Evolutionary conservation across 2,888 invertebrate genomes (phyloP).

Genomic region (Pachydiplax longipennis): DNA sequence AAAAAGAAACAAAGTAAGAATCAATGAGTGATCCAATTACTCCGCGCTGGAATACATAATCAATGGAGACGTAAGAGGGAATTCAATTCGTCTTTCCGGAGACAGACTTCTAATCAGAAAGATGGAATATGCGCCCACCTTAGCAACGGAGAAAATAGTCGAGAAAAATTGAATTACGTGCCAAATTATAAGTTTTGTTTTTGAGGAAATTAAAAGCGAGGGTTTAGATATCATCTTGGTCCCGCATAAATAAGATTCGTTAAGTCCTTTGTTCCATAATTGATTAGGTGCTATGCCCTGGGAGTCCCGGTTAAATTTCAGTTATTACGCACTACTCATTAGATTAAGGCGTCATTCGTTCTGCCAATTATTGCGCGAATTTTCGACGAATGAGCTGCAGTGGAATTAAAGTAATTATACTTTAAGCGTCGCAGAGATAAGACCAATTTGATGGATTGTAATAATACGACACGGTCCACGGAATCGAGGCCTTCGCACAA

Average conservation of each 20-base stretch:
- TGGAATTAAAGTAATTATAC: not conserved
- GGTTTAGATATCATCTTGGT: not conserved
- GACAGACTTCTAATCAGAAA: not conserved
- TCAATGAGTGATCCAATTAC: too few species aligned
- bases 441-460: not conserved
- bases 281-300: not conserved
- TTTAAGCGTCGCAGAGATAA: not conserved
- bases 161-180: not conserved
- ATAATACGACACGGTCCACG: not conserved
- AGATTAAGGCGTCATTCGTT: not conserved
- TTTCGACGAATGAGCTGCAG: not conserved
- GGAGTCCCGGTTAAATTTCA: not conserved
- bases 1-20: too few species aligned
- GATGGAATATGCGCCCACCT: not conserved
- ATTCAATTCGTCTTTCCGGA: not conserved
- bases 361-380: not conserved
- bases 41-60: too few species aligned
- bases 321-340: not conserved
- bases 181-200: not conserved
- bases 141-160: not conserved
- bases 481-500: not conserved
- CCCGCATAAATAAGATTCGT: not conserved
- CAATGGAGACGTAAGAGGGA: not conserved
- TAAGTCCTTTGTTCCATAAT: not conserved
- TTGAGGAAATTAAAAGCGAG: not conserved